Evolutionary conservation across 2,113 vertebrate genomes (phyloP), one percentile per base, ranked within the genome.

Genomic region (Patagioenas fasciata): DNA sequence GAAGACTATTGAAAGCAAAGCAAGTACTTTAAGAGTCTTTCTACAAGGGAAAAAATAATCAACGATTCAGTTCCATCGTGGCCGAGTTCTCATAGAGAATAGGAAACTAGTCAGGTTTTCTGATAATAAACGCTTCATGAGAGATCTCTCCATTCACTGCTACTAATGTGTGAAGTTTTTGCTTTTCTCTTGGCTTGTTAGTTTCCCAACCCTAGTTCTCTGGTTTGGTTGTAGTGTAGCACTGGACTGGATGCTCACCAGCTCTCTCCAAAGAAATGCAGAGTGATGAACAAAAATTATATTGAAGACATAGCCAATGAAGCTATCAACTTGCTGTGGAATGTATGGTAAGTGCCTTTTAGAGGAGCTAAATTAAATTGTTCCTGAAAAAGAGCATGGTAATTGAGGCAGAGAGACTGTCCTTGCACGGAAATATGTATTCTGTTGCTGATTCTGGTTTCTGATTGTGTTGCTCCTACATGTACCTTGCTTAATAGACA

Each of bases 321-420:
- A 92, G 99, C 99, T 16, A 96, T 99, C 85, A 99, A 99, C 66
- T 96, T 99, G 17, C 98, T 99, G 61, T 99, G 99, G 99, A 99
- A 99, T 95, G 97, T 99, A 5, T 99, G 99, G 99, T 99, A 95
- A 98, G 98, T 31, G 31, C 31, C 23, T 91, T 82, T 64, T 56
- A 50, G 48, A 66, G 66, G 40, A 86, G 18, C 24, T 66, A 29
- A 80, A 72, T 72, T 48, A 87, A 80, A n/a, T 78, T 74, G 21
- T 66, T 88, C 21, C 62, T 64, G 32, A 74, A 71, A 62, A 78
- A 21, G 19, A 70, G 17, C 1, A 1, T 44, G 15, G 9, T 85
- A 20, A 19, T 53, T 61, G 50, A 85, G 58, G 50, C 50, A 69
- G 56, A 77, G 57, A 48, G 28, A 23, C 29, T 86, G 19, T 50